Base-by-base conservation (phyloP, 2,797 vertebrate species). In the Erethizon dorsatum region DNA sequence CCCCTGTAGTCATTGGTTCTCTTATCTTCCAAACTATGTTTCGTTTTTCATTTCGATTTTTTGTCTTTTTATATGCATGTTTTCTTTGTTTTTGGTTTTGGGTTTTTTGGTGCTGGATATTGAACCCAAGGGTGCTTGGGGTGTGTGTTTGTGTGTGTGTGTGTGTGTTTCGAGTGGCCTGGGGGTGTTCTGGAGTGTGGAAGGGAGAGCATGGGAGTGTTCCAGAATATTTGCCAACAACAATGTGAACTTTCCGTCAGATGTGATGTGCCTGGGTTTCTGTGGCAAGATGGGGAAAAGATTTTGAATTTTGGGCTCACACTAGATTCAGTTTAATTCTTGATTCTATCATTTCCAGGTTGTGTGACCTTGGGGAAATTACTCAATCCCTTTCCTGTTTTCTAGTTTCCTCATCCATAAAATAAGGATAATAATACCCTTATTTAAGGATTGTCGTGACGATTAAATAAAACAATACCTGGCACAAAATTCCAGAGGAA, bases 321-420 rank as follows among this genome's bases (percentile, higher is more conserved):
- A 31, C 41, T 15, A 54, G n/a, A 87, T 96, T 95, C 69, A n/a
- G 9, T 96, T 96, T 86, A 90, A 85, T 57, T 92, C 67, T n/a
- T 56, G 26, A 54, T 80, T 86, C 54, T 73, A 1, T 83, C 28
- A 3, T 33, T 85, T 88, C 83, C 50, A 8, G 63, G 37, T 78
- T 92, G n/a, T 67, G 45, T 92, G 94, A 90, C 93, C 88, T 97
- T 98, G 93, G 73, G 73, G 67, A 45, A 89, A 91, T 82, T 54
- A 56, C 31, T 84, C 86, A 85, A 22, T 69, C 90, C 59, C 57
- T 95, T 97, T 94, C 82, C 96, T 97, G 87, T 96, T 97, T 97
- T 61, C 89, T 88, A 47, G 75, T 89, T 96, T 85, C 78, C 85
- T 96, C 75, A 84, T 88, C 89, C 75, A 5, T 88, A 80, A 97